These are phyloP conservation scores for Aphelocoma coerulescens DNA, from an alignment of 2,113 vertebrate genomes.

Conservation along the genomic window DNA sequence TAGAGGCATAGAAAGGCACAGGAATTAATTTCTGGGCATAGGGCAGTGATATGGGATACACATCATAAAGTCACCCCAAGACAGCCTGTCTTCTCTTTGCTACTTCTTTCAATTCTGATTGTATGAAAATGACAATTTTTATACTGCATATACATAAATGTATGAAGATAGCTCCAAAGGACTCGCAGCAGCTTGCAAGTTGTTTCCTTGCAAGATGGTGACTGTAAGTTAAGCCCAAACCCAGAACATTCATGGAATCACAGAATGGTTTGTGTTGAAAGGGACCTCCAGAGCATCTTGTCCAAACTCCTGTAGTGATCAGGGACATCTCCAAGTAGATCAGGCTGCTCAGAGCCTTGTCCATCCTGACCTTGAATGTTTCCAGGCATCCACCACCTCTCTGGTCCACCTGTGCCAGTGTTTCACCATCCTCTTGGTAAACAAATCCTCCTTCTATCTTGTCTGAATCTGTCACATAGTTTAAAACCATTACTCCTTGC, in stretches of 20 bases:
- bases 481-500: neutral
- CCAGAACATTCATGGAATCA: neutral
- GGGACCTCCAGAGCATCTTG: neutral
- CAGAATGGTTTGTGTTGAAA: neutral
- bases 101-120: neutral
- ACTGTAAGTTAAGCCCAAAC: neutral
- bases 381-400: no score
- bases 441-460: neutral
- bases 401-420: neutral
- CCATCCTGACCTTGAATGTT: neutral
- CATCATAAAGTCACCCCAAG: no score
- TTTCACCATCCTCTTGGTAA: neutral
- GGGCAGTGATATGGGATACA: no score
- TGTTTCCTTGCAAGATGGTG: neutral
- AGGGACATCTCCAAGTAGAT: neutral
- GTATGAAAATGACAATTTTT: neutral
- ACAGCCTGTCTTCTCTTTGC: neutral
- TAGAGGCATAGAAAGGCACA: no score
- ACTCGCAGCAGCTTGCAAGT: neutral
- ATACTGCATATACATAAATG: accelerated
- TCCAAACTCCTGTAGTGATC: neutral
- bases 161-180: neutral
- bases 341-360: neutral
- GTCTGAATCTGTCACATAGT: neutral
- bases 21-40: no score